Base-by-base conservation (phyloP, 2,888 invertebrate genomes). In the Trachelus troglodyta region DNA sequence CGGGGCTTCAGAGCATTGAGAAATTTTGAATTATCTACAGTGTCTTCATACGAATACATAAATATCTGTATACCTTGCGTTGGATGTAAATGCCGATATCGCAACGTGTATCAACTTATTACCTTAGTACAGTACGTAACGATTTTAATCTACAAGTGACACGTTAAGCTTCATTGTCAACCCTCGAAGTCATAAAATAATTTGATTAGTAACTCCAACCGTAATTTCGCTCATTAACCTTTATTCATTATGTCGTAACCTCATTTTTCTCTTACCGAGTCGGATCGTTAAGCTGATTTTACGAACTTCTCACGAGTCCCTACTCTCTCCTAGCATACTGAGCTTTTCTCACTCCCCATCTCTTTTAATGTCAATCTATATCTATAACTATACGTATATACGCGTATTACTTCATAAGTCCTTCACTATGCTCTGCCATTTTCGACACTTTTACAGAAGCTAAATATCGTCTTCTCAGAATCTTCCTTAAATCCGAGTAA, bases 81-180 rank as follows among this genome's bases (percentile, higher is more conserved):
- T 56, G 56, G 23, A 56, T 23, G 23, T 56, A 23, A 56, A 56
- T 56, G 6, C 9, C 9, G 23, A 6, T 56, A 56, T 23, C 15
- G 56, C 9, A 56, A 23, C 56, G 23, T 56, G 23, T 56, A 56
- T 56, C 23, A 23, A 56, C 23, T 56, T 56, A 6, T 56, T 56
- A 3, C 56, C 9, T 23, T 56, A 23, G 56, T 23, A 23, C 56
- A 23, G 23, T 23, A 23, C 81, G 80, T 82, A 82, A 85, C 74
- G 85, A 85, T 86, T 80, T 78, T 83, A 84, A 85, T 85, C 86
- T 82, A 68, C 34, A 76, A 69, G 34, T 33, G 77, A 75, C 79
- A 79, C 79, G 76, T 80, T 74, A 69, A 71, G 79, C 76, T 80
- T 80, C 79, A 79, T 75, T 76, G 76, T 77, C 75, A 69, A 34